Percentiles rank a stretch among this genome's conserved stretches.
phyloP scores from a whole-genome alignment of 2,888 invertebrate species.

The Drosophila mulleri region DNA sequence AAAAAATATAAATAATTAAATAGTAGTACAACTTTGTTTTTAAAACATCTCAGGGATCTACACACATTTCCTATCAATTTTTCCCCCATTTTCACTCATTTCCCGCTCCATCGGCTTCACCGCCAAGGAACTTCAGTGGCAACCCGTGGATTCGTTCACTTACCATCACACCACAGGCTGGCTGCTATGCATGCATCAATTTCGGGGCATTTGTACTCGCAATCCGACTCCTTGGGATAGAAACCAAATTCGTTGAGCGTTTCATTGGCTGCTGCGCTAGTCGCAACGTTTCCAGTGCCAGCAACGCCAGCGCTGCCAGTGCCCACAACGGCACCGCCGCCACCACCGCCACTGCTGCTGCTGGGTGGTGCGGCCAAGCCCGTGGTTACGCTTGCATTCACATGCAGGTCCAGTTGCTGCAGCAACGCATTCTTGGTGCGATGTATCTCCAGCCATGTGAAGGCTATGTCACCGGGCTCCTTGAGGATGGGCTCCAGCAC shows the following conservation, averaged over 20 bases:
- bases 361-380: conserved; percentile 55
- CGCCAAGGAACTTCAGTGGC: background rate
- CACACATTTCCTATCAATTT: no score
- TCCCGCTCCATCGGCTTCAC: background rate
- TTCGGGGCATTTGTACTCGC: conserved; percentile 89
- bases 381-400: conserved; percentile 80
- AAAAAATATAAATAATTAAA: no score
- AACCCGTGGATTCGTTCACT: conserved; percentile 71
- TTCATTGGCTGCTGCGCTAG: conserved; percentile 79
- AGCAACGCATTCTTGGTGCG: conserved; percentile 88
- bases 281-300: conserved; percentile 38
- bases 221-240: conserved; percentile 86
- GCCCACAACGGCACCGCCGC: conserved; percentile 47
- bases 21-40: no score
- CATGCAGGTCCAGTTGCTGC: conserved; percentile 86
- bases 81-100: no score
- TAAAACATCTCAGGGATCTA: no score
- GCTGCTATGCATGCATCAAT: conserved; percentile 91
- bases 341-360: conserved; percentile 29
- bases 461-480: conserved; percentile 91
- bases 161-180: conserved; percentile 91
- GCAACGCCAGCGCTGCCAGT: conserved; percentile 57
- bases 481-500: conserved; percentile 89
- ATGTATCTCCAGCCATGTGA: conserved; percentile 91
- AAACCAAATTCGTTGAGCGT: conserved; percentile 85